Percentiles rank a stretch among this genome's conserved stretches.
Evolutionary conservation across 2,797 vertebrate genomes (phyloP).

Genomic region (Coregonus sp.): DNA sequence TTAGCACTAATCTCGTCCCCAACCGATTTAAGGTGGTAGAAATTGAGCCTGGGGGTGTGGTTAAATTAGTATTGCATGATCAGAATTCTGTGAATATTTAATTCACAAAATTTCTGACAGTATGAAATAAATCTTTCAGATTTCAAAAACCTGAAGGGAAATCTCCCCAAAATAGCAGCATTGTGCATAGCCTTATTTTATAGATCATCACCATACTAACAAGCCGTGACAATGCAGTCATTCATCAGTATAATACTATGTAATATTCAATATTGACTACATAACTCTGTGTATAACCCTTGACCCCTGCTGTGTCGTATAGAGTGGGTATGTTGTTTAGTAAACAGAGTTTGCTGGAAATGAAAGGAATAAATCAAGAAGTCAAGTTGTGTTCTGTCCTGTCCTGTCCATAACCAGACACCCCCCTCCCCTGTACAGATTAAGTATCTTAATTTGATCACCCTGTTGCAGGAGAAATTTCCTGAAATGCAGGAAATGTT

Average conservation of each 20-base stretch:
- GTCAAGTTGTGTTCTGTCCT: not conserved
- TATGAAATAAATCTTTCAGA: not conserved
- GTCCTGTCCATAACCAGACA: conserved; percentile 8
- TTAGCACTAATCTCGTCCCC: too few relatives aligned
- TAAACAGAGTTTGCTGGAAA: not conserved
- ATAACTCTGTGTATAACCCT: not conserved
- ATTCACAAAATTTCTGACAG: not conserved
- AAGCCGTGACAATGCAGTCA: not conserved
- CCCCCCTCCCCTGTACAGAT: not conserved
- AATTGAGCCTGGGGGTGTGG: not conserved
- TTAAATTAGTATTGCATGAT: not conserved
- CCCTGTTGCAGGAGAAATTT: too few relatives aligned
- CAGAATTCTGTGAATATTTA: not conserved
- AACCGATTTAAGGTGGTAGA: too few relatives aligned
- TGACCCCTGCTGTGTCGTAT: not conserved
- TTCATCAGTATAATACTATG: not conserved
- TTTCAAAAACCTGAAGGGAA: not conserved
- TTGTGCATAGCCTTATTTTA: not conserved
- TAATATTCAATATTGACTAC: not conserved
- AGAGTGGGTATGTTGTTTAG: not conserved
- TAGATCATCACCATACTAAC: not conserved
- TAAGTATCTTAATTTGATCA: too few relatives aligned
- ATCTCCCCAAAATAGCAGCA: not conserved
- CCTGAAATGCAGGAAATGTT: not conserved
- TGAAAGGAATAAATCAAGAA: not conserved